phyloP scores from a whole-genome alignment of 2,113 vertebrate genomes.

The Hyperopisus bebe region DNA sequence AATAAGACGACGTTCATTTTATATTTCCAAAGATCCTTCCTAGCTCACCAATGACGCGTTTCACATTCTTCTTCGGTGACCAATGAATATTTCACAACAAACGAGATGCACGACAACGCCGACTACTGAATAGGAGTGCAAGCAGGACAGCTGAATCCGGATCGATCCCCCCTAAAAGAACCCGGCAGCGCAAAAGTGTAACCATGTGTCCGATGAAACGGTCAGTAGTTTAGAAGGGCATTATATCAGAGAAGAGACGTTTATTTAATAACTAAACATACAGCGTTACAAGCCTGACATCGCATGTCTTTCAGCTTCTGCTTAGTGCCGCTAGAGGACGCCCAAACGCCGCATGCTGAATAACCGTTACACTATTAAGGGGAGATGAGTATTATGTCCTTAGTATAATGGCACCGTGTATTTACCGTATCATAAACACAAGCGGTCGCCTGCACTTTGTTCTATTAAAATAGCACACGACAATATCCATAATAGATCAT shows the following conservation, averaged over 20 bases:
- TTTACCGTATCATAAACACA: background rate
- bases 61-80: background rate
- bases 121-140: background rate
- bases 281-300: background rate
- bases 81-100: background rate
- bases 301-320: background rate
- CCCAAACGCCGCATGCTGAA: background rate
- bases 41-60: background rate
- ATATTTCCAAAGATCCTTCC: background rate
- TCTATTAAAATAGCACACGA: background rate
- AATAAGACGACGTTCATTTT: background rate
- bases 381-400: background rate
- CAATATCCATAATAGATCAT: background rate
- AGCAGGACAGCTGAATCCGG: background rate
- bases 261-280: background rate
- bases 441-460: background rate
- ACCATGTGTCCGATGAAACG: background rate
- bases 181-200: background rate
- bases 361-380: background rate
- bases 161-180: background rate
- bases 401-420: background rate
- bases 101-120: background rate
- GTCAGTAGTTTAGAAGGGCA: background rate
- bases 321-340: background rate
- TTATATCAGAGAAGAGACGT: background rate